Conservation (phyloP, 2,113 vertebrate species). For the Pomatostomus ruficeps region DNA sequence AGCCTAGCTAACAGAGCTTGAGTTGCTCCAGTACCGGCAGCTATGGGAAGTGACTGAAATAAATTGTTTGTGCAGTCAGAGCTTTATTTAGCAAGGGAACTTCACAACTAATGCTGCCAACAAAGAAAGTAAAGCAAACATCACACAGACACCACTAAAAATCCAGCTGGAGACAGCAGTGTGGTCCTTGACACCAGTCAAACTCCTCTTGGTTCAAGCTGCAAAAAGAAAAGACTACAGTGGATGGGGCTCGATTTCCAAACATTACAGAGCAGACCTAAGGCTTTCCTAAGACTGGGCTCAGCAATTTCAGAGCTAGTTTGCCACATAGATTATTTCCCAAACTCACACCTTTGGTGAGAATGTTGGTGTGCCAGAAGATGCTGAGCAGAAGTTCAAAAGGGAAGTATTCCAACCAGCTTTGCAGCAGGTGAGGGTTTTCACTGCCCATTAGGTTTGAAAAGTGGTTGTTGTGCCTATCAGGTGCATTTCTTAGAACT, state of each 20-base stretch:
- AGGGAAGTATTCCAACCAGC: not conserved
- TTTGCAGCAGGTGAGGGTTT: not conserved
- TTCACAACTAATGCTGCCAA: slow-evolving; percentile 2
- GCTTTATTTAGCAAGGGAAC: slow-evolving; percentile 36
- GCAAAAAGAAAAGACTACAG: not conserved
- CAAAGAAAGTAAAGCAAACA: not conserved
- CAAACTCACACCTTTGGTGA: not conserved
- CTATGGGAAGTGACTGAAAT: slow-evolving; percentile 46
- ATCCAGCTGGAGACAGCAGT: not conserved
- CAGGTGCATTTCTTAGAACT: not conserved
- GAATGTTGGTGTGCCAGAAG: not conserved
- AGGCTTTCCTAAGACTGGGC: not conserved
- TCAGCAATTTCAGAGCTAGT: not conserved
- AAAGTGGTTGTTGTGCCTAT: not conserved
- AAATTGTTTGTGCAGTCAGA: slow-evolving; percentile 31
- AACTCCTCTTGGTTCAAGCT: not conserved
- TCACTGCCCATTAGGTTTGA: not conserved
- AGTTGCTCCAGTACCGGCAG: not conserved
- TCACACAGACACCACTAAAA: not conserved
- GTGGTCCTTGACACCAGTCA: not conserved
- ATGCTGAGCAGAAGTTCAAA: not conserved
- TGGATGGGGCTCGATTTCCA: not conserved
- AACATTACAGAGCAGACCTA: not conserved
- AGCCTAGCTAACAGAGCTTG: not conserved
- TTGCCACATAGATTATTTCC: not conserved